Conservation (phyloP, 2,888 invertebrate genomes). For the Trichogramma dendrolimi region DNA sequence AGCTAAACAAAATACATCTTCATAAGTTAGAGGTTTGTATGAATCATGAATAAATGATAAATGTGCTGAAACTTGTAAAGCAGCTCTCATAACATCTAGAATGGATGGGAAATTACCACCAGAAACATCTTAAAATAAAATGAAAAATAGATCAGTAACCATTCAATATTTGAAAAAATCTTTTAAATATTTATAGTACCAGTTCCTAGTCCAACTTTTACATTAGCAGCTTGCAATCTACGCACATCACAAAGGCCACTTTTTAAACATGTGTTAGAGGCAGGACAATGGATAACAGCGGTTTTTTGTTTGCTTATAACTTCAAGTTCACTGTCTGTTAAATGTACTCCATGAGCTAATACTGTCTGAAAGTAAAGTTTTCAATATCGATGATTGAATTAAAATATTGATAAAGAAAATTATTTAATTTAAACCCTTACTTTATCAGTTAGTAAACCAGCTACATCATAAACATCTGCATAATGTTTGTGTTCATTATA, state of each 20-base stretch:
- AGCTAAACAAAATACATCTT: constrained; percentile 77
- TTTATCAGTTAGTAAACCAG: constrained; percentile 69
- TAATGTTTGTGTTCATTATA: constrained; percentile 63
- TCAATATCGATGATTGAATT: constrained; percentile 39
- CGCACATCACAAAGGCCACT: constrained; percentile 80
- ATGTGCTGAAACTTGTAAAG: constrained; percentile 71
- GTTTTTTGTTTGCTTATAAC: constrained; percentile 61
- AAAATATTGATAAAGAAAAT: not conserved
- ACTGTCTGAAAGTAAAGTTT: constrained; percentile 60
- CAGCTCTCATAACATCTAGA: constrained; percentile 68
- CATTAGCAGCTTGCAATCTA: constrained; percentile 59
- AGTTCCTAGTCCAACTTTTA: constrained; percentile 81
- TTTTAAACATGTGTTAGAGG: constrained; percentile 74
- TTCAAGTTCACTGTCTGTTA: constrained; percentile 66
- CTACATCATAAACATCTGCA: constrained; percentile 71
- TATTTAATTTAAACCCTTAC: constrained; percentile 50
- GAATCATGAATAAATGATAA: constrained; percentile 57
- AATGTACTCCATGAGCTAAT: constrained; percentile 79
- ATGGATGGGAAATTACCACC: constrained; percentile 78
- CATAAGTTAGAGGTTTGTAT: constrained; percentile 62
- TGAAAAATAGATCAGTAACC: not conserved
- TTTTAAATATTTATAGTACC: constrained; percentile 59
- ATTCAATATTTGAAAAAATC: not conserved
- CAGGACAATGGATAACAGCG: constrained; percentile 80
- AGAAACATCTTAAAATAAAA: constrained; percentile 64